Base-by-base conservation (phyloP, 1,140 invertebrate species). In the Saccostrea glomerata region DNA sequence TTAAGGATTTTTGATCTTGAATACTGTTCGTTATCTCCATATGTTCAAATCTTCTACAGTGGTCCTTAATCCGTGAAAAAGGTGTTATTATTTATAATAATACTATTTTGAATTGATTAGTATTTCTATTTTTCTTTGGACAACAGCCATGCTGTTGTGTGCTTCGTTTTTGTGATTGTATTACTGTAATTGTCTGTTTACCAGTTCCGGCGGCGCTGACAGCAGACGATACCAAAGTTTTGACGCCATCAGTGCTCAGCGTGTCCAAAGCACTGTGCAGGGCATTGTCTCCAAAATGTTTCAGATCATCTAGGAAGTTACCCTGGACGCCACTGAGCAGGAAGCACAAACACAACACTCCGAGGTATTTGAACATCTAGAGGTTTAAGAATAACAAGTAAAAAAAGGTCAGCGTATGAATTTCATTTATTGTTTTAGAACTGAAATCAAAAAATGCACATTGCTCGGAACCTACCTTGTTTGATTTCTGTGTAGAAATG, bases 281-380 rank as follows among this genome's bases (percentile, higher is more conserved):
- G 40, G 82, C 83, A 6, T 84, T 30, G 11, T 77, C 58, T 66
- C 83, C 60, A 13, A 40, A 58, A 30, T 85, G 56, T 54, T 70
- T 70, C 17, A 88, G 23, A 40, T 70, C 77, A 36, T 73, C 87
- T 5, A 88, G 25, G 17, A 88, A 23, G 36, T 58, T 60, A 12
- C 77, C 82, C 12, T 17, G 56, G 6, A 60, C 82, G 1, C 82
- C 82, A 66, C 30, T 66, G 36, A 84, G 58, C 56, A 84, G 36
- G 40, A 70, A 88, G 25, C 82, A 84, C 56, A 88, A 13, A 20
- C n/a, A n/a, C 23, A 84, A 88, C 20, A 84, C 82, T 54, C 70
- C 30, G 15, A 84, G 40, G 23, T 70, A 88, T 25, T 73, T 88
- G 15, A 77, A 77, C 70, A 77, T 77, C 70, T 77, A 25, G 12